Percentiles rank a stretch among this genome's conserved stretches.
Conservation (phyloP, 2,797 vertebrate genomes). For the Macropus fuliginosus region DNA sequence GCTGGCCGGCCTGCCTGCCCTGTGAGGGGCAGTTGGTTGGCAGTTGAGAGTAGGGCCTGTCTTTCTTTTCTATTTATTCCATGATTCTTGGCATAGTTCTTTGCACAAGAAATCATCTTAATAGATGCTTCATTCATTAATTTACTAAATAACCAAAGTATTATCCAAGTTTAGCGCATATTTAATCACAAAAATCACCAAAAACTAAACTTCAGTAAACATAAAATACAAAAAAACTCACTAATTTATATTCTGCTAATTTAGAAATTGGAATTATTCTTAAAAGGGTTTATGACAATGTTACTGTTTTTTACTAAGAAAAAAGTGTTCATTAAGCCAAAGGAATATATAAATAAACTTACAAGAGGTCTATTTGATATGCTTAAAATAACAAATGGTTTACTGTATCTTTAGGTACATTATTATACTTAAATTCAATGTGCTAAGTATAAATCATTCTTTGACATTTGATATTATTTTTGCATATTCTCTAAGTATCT, state of each 20-base stretch:
- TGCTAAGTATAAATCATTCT: constrained; percentile 31
- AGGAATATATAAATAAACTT: constrained; percentile 9
- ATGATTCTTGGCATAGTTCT: neutral
- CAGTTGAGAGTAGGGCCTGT: neutral
- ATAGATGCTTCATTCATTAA: neutral
- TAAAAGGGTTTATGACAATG: constrained; percentile 33
- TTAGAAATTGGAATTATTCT: constrained; percentile 48
- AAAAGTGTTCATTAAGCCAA: constrained; percentile 20
- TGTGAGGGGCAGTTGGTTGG: too few species aligned
- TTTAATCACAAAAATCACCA: neutral
- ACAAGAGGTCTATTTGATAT: constrained; percentile 5
- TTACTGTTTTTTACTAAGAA: constrained; percentile 46
- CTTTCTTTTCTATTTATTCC: neutral
- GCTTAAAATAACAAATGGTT: constrained; percentile 46
- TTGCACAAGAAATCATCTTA: neutral
- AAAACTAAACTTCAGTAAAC: neutral
- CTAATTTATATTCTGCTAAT: constrained; percentile 43
- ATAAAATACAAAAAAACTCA: constrained; percentile 32
- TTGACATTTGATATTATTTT: neutral
- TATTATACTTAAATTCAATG: constrained; percentile 28
- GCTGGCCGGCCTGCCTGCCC: too few species aligned
- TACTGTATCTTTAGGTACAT: constrained; percentile 37
- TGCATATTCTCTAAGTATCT: constrained; percentile 19
- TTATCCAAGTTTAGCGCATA: neutral
- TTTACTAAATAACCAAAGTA: neutral